Evolutionary conservation across 2,888 invertebrate genomes (phyloP).

Genomic region (Ectobius pallidus): DNA sequence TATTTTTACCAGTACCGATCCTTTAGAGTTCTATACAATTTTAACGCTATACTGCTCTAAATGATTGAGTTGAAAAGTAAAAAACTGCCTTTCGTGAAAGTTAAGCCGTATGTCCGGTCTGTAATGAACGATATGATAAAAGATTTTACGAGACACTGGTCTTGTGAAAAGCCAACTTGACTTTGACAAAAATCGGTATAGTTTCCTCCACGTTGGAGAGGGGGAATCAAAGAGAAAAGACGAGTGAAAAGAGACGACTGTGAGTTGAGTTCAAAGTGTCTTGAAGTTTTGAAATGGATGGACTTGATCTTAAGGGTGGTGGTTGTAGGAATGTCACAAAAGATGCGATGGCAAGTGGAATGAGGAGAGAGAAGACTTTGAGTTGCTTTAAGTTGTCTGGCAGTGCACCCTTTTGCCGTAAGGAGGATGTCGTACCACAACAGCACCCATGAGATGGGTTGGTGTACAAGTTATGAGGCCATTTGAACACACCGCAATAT

Average conservation of each 20-base stretch:
- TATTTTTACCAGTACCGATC: too few species aligned
- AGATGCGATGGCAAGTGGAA: not conserved
- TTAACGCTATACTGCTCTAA: too few species aligned
- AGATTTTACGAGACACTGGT: not conserved
- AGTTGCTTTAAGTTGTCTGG: not conserved
- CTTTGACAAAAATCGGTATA: not conserved
- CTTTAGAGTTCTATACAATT: too few species aligned
- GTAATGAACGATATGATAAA: conserved; percentile 2
- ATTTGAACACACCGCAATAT: too few species aligned
- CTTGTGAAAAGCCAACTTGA: not conserved
- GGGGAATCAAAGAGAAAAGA: not conserved
- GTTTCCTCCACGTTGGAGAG: not conserved
- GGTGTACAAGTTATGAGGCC: too few species aligned
- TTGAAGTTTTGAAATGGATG: not conserved
- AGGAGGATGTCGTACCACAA: too few species aligned
- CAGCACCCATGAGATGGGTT: too few species aligned
- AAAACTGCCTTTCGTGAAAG: too few species aligned
- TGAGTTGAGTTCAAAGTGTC: not conserved
- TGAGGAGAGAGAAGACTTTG: not conserved
- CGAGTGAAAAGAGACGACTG: not conserved
- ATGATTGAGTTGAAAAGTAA: too few species aligned
- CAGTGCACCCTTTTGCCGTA: not conserved
- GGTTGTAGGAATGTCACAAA: not conserved
- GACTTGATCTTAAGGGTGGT: not conserved
- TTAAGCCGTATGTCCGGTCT: conserved; percentile 2